Conservation (phyloP, 2,113 vertebrate genomes). For the Herpetotheres cachinnans region DNA sequence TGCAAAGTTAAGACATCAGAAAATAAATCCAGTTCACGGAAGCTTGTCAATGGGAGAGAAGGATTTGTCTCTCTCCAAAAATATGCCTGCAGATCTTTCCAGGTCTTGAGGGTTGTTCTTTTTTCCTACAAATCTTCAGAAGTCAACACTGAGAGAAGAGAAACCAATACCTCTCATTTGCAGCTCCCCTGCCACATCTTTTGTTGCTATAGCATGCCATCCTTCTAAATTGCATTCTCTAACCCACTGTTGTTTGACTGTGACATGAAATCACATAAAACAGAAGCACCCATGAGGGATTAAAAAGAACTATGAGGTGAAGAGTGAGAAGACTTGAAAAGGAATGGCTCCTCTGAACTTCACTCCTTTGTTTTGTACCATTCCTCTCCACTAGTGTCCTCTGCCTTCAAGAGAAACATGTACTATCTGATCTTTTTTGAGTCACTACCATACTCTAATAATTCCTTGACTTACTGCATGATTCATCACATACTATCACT, state of each 20-base stretch:
- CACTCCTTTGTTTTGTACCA: background rate
- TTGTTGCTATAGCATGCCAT: background rate
- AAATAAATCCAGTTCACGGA: background rate
- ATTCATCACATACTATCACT: background rate
- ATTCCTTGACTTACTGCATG: background rate
- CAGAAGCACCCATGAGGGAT: background rate
- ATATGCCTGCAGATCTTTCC: background rate
- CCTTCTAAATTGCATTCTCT: background rate
- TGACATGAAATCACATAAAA: background rate
- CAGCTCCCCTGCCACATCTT: background rate
- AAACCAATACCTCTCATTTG: background rate
- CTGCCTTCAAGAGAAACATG: background rate
- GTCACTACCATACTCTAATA: background rate
- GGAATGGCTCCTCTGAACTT: background rate
- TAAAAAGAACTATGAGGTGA: background rate
- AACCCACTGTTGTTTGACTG: background rate
- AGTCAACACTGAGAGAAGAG: background rate
- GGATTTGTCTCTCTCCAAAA: background rate
- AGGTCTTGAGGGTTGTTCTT: background rate
- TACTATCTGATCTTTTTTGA: background rate
- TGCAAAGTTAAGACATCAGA: background rate
- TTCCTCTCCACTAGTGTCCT: background rate
- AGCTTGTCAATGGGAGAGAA: background rate
- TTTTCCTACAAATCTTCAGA: conserved; percentile 12
- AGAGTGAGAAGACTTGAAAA: background rate